These are phyloP conservation scores for Hofmannophila pseudospretella DNA, from an alignment of 2,888 invertebrate species.

Conservation along the genomic window DNA sequence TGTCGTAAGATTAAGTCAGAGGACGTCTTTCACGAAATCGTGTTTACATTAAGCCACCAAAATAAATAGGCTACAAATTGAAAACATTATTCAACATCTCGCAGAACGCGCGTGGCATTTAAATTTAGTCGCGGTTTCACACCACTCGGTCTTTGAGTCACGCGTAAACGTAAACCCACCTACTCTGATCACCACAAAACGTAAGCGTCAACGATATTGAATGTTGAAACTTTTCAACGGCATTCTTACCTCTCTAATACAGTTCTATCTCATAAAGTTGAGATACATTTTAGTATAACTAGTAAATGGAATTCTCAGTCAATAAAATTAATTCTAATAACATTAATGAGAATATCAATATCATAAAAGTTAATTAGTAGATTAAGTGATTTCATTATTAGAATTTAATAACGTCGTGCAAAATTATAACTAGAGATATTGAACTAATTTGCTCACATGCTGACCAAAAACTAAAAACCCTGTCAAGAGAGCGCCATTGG, in stretches of 20 bases:
- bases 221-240: not conserved
- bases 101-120: slow-evolving; percentile 20
- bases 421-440: too few species aligned
- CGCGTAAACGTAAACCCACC: slow-evolving; percentile 6
- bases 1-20: not conserved
- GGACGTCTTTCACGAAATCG: slow-evolving; percentile 1
- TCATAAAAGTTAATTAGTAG: too few species aligned
- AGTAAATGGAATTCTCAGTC: not conserved
- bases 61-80: slow-evolving; percentile 13
- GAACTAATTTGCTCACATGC: too few species aligned
- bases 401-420: too few species aligned
- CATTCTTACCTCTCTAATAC: not conserved
- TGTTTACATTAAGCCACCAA: slow-evolving; percentile 9
- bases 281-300: not conserved
- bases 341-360: not conserved
- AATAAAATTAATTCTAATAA: not conserved
- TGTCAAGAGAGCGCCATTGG: too few species aligned
- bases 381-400: too few species aligned
- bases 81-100: slow-evolving; percentile 20
- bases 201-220: slow-evolving; percentile 1
- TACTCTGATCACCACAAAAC: slow-evolving; percentile 4
- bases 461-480: too few species aligned
- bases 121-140: slow-evolving; percentile 17
- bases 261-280: not conserved
- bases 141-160: slow-evolving; percentile 14